Percentiles rank a stretch among this genome's conserved stretches.
Conservation (phyloP, 1,140 invertebrate genomes). For the Cherax destructor region DNA sequence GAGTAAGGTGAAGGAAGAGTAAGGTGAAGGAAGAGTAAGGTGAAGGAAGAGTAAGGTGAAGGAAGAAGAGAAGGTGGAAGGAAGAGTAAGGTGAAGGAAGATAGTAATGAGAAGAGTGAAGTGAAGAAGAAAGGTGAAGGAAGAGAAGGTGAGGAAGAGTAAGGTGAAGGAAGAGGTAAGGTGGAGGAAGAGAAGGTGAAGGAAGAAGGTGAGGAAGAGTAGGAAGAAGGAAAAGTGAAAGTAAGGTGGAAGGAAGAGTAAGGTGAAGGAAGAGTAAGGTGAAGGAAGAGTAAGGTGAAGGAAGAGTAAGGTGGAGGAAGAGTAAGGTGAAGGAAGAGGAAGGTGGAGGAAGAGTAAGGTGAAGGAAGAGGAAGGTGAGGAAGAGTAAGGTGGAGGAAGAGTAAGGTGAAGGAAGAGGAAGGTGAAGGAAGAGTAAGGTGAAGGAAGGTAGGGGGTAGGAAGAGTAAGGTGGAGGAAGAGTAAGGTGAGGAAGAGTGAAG, state of each 20-base stretch:
- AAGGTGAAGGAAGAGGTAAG: not conserved
- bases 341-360: too few species aligned
- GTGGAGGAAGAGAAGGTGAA: not conserved
- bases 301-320: too few species aligned
- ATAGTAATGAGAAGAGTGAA: too few species aligned
- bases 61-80: too few species aligned
- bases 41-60: not conserved
- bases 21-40: not conserved
- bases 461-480: not conserved
- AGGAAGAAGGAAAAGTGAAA: not conserved
- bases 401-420: not conserved
- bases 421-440: not conserved
- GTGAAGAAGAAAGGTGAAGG: too few species aligned
- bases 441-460: not conserved
- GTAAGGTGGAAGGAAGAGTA: not conserved
- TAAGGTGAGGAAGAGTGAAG: not conserved
- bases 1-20: not conserved
- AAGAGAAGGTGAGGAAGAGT: too few species aligned
- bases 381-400: not conserved
- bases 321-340: too few species aligned
- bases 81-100: too few species aligned
- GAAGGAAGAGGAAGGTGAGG: not conserved
- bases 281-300: too few species aligned
- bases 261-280: not conserved
- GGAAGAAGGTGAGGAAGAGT: not conserved